Percentiles rank a stretch among this genome's conserved stretches.
Conservation (phyloP, 1,140 invertebrate species). For the Diorhabda sublineata region DNA sequence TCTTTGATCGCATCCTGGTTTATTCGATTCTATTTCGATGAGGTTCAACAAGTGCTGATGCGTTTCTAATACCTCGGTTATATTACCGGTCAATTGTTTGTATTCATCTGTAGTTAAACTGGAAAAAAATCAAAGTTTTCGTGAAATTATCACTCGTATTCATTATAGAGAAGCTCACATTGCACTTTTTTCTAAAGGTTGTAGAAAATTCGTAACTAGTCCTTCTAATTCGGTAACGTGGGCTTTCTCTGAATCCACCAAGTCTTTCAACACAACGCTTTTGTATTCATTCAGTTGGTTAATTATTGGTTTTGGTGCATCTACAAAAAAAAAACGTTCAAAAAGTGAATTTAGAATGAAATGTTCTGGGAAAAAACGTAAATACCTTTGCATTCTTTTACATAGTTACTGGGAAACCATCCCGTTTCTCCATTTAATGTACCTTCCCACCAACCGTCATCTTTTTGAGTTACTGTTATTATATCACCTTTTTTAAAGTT, state of each 20-base stretch:
- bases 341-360: not conserved
- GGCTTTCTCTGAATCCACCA: constrained; percentile 86
- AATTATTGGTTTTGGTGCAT: constrained; percentile 33
- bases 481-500: constrained; percentile 95
- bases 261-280: constrained; percentile 79
- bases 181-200: constrained; percentile 75
- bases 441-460: constrained; percentile 98
- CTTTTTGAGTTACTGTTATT: constrained; percentile 88
- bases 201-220: constrained; percentile 77
- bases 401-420: constrained; percentile 98
- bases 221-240: constrained; percentile 85
- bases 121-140: constrained; percentile 34
- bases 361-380: not conserved
- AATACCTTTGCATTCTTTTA: constrained; percentile 75
- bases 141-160: not conserved
- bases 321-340: constrained; percentile 23
- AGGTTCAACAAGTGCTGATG: constrained; percentile 75
- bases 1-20: constrained; percentile 70
- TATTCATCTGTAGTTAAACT: constrained; percentile 84
- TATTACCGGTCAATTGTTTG: constrained; percentile 79
- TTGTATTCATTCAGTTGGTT: constrained; percentile 41
- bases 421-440: constrained; percentile 91
- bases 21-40: constrained; percentile 70
- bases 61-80: constrained; percentile 78
- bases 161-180: constrained; percentile 62